Percentiles rank a stretch among this genome's conserved stretches.
phyloP scores from a whole-genome alignment of 1,140 invertebrate genomes.

The Drosophila repleta region DNA sequence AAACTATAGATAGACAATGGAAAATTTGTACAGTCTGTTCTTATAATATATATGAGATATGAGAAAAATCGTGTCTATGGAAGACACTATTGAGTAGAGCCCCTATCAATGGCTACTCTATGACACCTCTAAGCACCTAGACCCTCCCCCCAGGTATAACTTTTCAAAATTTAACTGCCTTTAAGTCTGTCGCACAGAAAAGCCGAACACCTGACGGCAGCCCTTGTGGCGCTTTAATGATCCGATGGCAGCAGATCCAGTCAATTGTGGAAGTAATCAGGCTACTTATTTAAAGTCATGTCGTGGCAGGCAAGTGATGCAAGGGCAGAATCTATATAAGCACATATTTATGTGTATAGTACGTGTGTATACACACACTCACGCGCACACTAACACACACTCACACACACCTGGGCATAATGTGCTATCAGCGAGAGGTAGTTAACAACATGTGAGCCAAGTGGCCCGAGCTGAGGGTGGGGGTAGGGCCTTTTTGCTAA shows the following conservation, averaged over 20 bases:
- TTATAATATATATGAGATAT: too few species aligned
- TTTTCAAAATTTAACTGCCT: too few species aligned
- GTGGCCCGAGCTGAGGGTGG: conserved; percentile 17
- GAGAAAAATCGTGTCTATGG: too few species aligned
- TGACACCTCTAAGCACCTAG: too few species aligned
- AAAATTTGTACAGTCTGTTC: too few species aligned
- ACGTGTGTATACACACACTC: not conserved
- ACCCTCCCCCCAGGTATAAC: too few species aligned
- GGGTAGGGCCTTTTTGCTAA: not conserved
- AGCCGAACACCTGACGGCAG: too few species aligned
- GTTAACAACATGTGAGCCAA: conserved; percentile 35
- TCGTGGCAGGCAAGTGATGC: conserved; percentile 5
- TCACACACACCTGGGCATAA: conserved; percentile 24
- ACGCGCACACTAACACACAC: conserved; percentile 8
- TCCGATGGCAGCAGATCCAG: conserved; percentile 19
- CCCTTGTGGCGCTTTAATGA: conserved; percentile 5
- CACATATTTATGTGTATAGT: conserved; percentile 21
- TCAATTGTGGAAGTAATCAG: conserved; percentile 37
- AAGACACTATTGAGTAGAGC: too few species aligned
- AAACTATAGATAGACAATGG: too few species aligned
- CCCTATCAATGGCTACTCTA: too few species aligned
- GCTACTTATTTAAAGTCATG: conserved; percentile 38
- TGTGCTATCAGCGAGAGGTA: conserved; percentile 35
- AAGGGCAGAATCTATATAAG: conserved; percentile 14
- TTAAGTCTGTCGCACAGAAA: too few species aligned